Percentiles rank a stretch among this genome's conserved stretches.
Evolutionary conservation across 2,888 invertebrate genomes (phyloP).

Genomic region (Drosophila buzzatii): DNA sequence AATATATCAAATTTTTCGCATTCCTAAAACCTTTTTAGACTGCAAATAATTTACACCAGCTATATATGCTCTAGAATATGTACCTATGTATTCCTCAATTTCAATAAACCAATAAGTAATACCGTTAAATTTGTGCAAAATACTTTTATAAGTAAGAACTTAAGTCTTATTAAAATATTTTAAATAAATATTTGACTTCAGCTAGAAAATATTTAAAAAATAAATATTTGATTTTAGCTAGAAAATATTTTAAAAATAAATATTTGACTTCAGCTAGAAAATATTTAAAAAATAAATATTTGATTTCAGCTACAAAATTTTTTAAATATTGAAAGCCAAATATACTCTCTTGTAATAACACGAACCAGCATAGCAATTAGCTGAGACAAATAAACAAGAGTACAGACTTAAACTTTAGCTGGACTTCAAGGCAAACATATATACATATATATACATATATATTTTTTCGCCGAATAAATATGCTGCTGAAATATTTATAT

Average conservation of each 20-base stretch:
- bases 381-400: background rate
- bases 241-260: too few relatives aligned
- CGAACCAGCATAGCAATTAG: background rate
- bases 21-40: background rate
- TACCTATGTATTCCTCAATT: background rate
- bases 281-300: too few relatives aligned
- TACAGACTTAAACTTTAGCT: background rate
- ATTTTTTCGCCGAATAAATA: background rate
- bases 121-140: background rate
- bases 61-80: too few relatives aligned
- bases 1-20: background rate
- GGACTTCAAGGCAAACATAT: background rate
- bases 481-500: conserved; percentile 41
- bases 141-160: background rate
- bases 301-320: too few relatives aligned
- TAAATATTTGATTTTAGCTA: too few relatives aligned
- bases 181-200: too few relatives aligned
- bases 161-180: too few relatives aligned
- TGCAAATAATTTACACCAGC: background rate
- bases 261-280: too few relatives aligned
- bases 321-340: background rate
- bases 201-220: too few relatives aligned
- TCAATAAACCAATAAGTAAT: background rate
- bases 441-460: background rate
- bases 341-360: background rate